Conservation (phyloP, 2,888 invertebrate genomes). For the Drosophila ezoana region DNA sequence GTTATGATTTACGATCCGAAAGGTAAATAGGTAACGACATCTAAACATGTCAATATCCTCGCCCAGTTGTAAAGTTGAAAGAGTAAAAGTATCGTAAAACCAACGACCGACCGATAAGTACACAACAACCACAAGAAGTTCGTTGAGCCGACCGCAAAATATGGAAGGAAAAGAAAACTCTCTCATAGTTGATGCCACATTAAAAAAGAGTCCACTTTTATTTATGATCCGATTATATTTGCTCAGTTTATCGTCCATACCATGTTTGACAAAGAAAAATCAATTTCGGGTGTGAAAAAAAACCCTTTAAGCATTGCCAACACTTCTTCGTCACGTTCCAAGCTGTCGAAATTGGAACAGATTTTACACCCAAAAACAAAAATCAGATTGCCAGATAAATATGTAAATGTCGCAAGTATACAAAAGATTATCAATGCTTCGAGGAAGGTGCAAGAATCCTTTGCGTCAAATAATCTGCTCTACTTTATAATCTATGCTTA, state of each 20-base stretch:
- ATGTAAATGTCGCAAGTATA: slow-evolving; percentile 1
- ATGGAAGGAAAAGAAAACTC: slow-evolving; percentile 2
- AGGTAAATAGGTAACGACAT: slow-evolving; percentile 80
- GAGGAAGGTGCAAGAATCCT: background rate
- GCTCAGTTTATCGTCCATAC: slow-evolving; percentile 32
- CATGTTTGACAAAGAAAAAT: slow-evolving; percentile 58
- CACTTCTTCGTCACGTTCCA: slow-evolving; percentile 37
- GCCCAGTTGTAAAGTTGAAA: slow-evolving; percentile 75
- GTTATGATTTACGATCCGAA: slow-evolving; percentile 75
- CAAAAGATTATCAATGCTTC: background rate
- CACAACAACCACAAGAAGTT: slow-evolving; percentile 33
- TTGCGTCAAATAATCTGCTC: background rate
- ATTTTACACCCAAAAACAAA: slow-evolving; percentile 18
- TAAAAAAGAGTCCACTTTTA: slow-evolving; percentile 35
- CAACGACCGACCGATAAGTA: slow-evolving; percentile 68
- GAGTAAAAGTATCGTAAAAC: slow-evolving; percentile 78
- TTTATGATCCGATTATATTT: slow-evolving; percentile 41
- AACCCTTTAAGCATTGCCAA: slow-evolving; percentile 27
- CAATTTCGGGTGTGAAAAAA: slow-evolving; percentile 51
- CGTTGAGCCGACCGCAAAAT: slow-evolving; percentile 39
- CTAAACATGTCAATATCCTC: slow-evolving; percentile 80
- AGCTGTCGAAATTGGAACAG: slow-evolving; percentile 16
- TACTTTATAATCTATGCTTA: background rate
- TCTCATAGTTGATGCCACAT: slow-evolving; percentile 39
- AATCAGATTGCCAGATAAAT: slow-evolving; percentile 3